phyloP scores from a whole-genome alignment of 2,113 vertebrate genomes.

The Daboia siamensis region DNA sequence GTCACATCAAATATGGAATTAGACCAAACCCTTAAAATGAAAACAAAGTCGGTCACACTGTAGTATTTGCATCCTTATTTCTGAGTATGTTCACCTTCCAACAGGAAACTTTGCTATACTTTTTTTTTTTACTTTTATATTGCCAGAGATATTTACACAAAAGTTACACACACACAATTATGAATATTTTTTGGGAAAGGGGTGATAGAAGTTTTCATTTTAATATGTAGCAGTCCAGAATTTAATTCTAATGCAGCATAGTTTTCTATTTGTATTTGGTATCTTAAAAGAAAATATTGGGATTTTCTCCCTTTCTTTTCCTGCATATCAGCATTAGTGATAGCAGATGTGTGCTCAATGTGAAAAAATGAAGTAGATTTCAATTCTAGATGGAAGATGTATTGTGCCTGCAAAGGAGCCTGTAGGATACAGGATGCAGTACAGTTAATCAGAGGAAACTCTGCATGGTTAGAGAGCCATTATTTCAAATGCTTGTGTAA shows the following conservation, averaged over 20 bases:
- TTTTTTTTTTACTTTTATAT: slow-evolving; percentile 31
- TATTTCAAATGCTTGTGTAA: slow-evolving; percentile 46
- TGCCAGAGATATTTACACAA: slow-evolving; percentile 15
- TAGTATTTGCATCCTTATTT: slow-evolving; percentile 44
- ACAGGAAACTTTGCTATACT: slow-evolving; percentile 35
- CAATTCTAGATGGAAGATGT: slow-evolving; percentile 26
- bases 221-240: slow-evolving; percentile 30
- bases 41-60: slow-evolving; percentile 43
- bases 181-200: slow-evolving; percentile 30
- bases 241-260: slow-evolving; percentile 53
- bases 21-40: slow-evolving; percentile 45
- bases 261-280: not conserved
- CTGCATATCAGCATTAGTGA: not conserved
- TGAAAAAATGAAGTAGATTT: slow-evolving; percentile 43
- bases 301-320: not conserved
- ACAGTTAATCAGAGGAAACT: slow-evolving; percentile 32
- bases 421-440: not conserved
- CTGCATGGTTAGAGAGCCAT: slow-evolving; percentile 22
- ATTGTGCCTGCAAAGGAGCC: slow-evolving; percentile 12
- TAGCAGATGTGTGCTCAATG: slow-evolving; percentile 1
- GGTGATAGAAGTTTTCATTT: slow-evolving; percentile 37
- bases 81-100: slow-evolving; percentile 35
- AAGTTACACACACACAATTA: not conserved
- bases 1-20: slow-evolving; percentile 45
- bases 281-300: slow-evolving; percentile 5